A percentile compares a stretch with the other conserved stretches of the same genome.
Evolutionary conservation across 2,113 vertebrate genomes (phyloP).

Genomic region (Gambusia affinis): DNA sequence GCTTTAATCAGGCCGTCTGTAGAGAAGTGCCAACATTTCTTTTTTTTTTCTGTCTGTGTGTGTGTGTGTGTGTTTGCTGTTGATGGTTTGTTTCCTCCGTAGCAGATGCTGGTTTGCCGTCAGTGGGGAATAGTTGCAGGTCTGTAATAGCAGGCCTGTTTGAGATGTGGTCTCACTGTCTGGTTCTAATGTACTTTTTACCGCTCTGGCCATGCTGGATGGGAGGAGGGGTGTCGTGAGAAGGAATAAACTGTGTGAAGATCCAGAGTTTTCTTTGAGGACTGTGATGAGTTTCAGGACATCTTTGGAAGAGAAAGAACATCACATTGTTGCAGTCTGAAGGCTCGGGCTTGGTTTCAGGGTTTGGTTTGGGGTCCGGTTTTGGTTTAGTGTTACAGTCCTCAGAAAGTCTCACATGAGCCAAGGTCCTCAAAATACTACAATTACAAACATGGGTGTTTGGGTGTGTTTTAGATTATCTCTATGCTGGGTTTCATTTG

Average conservation of each 20-base stretch:
- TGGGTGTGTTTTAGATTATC: slow-evolving; percentile 10
- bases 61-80: slow-evolving; percentile 6
- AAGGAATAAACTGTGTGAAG: background rate
- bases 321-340: background rate
- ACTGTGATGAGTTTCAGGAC: slow-evolving; percentile 3
- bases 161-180: slow-evolving; percentile 65
- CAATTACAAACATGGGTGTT: slow-evolving; percentile 26
- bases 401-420: background rate
- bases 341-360: background rate
- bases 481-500: slow-evolving; percentile 46
- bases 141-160: slow-evolving; percentile 66
- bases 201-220: slow-evolving; percentile 52
- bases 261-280: slow-evolving; percentile 30
- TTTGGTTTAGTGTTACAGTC: background rate
- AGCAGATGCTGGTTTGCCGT: slow-evolving; percentile 58
- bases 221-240: slow-evolving; percentile 8
- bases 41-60: background rate
- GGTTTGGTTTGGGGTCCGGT: background rate
- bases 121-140: slow-evolving; percentile 61
- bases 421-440: slow-evolving; percentile 3
- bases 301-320: background rate
- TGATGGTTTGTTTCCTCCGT: slow-evolving; percentile 30
- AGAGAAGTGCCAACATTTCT: slow-evolving; percentile 2
- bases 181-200: slow-evolving; percentile 74
- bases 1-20: slow-evolving; percentile 32